Conservation (phyloP, 2,888 invertebrate species). For the Lasioglossum malachurum region DNA sequence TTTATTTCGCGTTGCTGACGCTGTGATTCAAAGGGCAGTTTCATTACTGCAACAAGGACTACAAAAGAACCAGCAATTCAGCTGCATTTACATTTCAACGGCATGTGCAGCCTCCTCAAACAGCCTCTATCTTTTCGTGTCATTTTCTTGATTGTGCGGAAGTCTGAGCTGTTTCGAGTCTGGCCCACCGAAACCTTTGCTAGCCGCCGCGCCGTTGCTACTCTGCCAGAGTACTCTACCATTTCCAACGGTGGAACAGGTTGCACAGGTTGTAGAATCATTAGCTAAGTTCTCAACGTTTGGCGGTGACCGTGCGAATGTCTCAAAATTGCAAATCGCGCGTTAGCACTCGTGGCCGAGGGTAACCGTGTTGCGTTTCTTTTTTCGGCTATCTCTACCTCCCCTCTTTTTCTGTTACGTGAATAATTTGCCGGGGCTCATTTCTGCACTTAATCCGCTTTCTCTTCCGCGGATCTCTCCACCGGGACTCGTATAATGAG, state of each 20-base stretch:
- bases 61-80: conserved; percentile 8
- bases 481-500: conserved; percentile 54
- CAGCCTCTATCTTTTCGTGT: neutral
- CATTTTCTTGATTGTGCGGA: conserved; percentile 10
- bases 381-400: neutral
- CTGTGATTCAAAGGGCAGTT: neutral
- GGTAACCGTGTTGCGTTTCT: neutral
- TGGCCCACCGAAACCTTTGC: neutral
- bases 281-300: neutral
- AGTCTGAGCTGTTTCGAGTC: neutral
- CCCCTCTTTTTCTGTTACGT: conserved; percentile 19
- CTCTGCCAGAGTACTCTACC: neutral
- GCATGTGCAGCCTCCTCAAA: neutral
- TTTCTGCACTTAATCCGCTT: conserved; percentile 37
- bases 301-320: neutral
- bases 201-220: neutral
- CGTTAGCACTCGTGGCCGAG: neutral
- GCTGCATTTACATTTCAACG: conserved; percentile 7
- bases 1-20: neutral
- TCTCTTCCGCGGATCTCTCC: conserved; percentile 12
- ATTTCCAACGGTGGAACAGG: neutral
- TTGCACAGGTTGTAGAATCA: neutral
- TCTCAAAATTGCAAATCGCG: conserved; percentile 43
- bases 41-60: conserved; percentile 14
- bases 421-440: conserved; percentile 44